Percentiles rank a stretch among this genome's conserved stretches.
These are phyloP conservation scores for Dromius quadrimaculatus DNA, from an alignment of 2,888 invertebrate genomes.

Conservation along the genomic window DNA sequence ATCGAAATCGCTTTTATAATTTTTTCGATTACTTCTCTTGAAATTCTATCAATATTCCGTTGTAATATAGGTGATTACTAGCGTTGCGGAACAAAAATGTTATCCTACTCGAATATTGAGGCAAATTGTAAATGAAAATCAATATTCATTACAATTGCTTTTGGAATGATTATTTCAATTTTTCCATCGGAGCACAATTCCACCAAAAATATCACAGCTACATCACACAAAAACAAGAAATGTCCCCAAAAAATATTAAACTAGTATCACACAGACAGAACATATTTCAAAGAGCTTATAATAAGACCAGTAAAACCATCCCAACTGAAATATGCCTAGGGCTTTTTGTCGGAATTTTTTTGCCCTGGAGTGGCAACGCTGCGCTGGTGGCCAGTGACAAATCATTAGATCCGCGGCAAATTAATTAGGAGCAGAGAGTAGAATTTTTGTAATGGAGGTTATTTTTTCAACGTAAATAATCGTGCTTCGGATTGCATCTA, in stretches of 20 bases:
- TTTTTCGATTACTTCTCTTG: no score
- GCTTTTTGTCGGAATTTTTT: slow-evolving; percentile 36
- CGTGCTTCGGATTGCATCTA: slow-evolving; percentile 26
- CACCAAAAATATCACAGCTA: slow-evolving; percentile 2
- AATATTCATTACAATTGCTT: no score
- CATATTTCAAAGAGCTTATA: slow-evolving; percentile 36
- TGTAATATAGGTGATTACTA: no score
- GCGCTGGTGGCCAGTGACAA: slow-evolving; percentile 27
- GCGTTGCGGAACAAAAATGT: no score
- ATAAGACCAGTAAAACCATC: slow-evolving; percentile 21
- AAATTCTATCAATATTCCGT: no score
- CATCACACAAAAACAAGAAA: background rate
- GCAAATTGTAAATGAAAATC: no score
- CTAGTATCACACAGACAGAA: slow-evolving; percentile 21
- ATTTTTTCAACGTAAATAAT: slow-evolving; percentile 37
- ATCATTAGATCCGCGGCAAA: slow-evolving; percentile 43
- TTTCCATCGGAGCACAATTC: no score
- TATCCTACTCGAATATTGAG: no score
- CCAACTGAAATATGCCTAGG: slow-evolving; percentile 38
- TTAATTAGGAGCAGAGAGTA: slow-evolving; percentile 34
- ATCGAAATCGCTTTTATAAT: no score
- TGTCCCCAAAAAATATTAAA: slow-evolving; percentile 29
- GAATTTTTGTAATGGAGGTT: slow-evolving; percentile 39
- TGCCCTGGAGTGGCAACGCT: slow-evolving; percentile 25
- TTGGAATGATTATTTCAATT: no score